Base-by-base conservation (phyloP, 1,140 invertebrate genomes). In the Papilio helenus region DNA sequence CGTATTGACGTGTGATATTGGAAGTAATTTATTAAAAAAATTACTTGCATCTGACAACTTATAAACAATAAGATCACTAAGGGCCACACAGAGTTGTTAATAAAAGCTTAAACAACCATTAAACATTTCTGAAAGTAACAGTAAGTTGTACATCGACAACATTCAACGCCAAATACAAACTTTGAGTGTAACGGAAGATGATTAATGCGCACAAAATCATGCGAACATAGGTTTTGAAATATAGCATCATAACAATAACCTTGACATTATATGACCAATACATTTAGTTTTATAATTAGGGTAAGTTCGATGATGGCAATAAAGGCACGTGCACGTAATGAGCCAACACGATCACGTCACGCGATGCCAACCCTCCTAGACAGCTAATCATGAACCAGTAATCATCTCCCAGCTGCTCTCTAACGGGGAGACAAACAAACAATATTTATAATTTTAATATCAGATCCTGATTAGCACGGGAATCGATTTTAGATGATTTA, bases 281-380 rank as follows among this genome's bases (percentile, higher is more conserved):
- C 8, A n/a, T n/a, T 55, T 55, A 55, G 51, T 55, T n/a, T 55
- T 20, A 55, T 55, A 20, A 55, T 55, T 55, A 55, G 51, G 51
- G 51, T 55, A 29, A 34, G 14, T 68, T 68, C 14, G 14, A 29
- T 68, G 61, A 68, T 29, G 61, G 14, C 61, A 68, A 68, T 76
- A 65, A 65, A 76, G 79, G 72, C 79, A 80, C 79, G 79, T 80
- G 79, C 72, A 76, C 26, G 42, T 20, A 44, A 74, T 80, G 34
- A 42, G 18, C 72, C 39, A 74, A 80, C 61, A 29, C 58, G 20
- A 74, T 68, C 39, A 20, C 2, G n/a, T 65, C 55, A 74, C 79
- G 79, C 79, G 79, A 74, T 65, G 26, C 23, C 26, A 34, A 26
- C 61, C 61, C 61, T 68, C 23, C 23, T 61, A 61, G 58, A 61